Percentiles rank a stretch among this genome's conserved stretches.
Evolutionary conservation across 2,888 invertebrate genomes (phyloP).

Genomic region (Argynnis bischoffii): DNA sequence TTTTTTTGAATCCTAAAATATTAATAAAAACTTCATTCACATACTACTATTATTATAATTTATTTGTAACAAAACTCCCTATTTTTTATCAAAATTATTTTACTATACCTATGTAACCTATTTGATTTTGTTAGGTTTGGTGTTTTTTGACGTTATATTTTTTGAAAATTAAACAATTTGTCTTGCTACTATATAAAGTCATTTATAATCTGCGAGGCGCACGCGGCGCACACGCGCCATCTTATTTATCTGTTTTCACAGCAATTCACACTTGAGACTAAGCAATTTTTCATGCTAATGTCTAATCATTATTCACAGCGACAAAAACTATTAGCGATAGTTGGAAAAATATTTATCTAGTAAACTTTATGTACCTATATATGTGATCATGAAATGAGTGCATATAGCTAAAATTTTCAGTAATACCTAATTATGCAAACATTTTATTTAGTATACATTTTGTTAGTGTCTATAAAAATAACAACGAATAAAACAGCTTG

Average conservation of each 20-base stretch:
- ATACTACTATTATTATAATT: no score
- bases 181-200: conserved; percentile 22
- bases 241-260: conserved; percentile 45
- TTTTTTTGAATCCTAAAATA: no score
- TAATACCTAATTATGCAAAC: no score
- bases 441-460: background rate
- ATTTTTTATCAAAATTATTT: no score
- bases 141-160: background rate
- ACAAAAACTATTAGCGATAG: conserved; percentile 5
- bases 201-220: conserved; percentile 27
- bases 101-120: no score
- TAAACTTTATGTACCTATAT: background rate
- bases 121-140: no score
- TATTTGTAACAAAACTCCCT: no score
- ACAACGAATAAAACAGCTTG: background rate
- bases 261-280: conserved; percentile 42
- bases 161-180: conserved; percentile 20
- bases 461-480: background rate
- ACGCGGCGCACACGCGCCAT: conserved; percentile 39
- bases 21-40: no score
- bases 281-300: conserved; percentile 28
- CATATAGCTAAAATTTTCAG: background rate
- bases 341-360: conserved; percentile 1
- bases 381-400: background rate
- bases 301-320: conserved; percentile 14